A percentile compares a stretch with the other conserved stretches of the same genome.
Conservation (phyloP, 2,797 vertebrate genomes). For the Melanotaenia parkinsoni region DNA sequence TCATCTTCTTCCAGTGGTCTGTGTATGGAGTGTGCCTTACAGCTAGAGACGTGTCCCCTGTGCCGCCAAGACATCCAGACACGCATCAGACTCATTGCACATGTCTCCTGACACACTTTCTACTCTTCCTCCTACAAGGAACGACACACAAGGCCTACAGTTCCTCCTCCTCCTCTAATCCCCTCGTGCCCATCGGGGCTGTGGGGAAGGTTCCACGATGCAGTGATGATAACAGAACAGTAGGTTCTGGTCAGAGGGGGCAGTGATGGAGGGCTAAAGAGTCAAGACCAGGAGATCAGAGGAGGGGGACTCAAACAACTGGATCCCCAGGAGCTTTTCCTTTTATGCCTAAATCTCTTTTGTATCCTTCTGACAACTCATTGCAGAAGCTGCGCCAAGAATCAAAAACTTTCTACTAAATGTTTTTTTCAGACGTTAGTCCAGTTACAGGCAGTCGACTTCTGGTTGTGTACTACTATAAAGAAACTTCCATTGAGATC, state of each 20-base stretch:
- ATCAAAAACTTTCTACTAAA: slow-evolving; percentile 45
- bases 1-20: slow-evolving; percentile 85
- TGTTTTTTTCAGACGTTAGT: slow-evolving; percentile 27
- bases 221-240: slow-evolving; percentile 44
- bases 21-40: slow-evolving; percentile 99
- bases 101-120: slow-evolving; percentile 94
- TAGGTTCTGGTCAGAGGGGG: slow-evolving; percentile 47
- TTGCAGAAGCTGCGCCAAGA: slow-evolving; percentile 55
- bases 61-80: slow-evolving; percentile 99
- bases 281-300: slow-evolving; percentile 46
- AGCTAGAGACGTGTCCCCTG: slow-evolving; percentile 98
- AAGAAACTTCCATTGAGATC: not conserved
- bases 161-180: slow-evolving; percentile 59
- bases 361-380: slow-evolving; percentile 50
- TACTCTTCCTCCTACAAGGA: slow-evolving; percentile 45
- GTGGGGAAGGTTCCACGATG: slow-evolving; percentile 41
- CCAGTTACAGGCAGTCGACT: no score
- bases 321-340: slow-evolving; percentile 33
- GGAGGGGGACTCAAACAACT: slow-evolving; percentile 41
- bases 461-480: no score
- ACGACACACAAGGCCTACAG: slow-evolving; percentile 51
- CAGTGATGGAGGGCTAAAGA: slow-evolving; percentile 29
- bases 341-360: slow-evolving; percentile 53
- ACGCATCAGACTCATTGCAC: slow-evolving; percentile 96
- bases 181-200: slow-evolving; percentile 56